A percentile compares a stretch with the other conserved stretches of the same genome.
phyloP scores from a whole-genome alignment of 1,140 invertebrate genomes.

The Drosophila miranda region DNA sequence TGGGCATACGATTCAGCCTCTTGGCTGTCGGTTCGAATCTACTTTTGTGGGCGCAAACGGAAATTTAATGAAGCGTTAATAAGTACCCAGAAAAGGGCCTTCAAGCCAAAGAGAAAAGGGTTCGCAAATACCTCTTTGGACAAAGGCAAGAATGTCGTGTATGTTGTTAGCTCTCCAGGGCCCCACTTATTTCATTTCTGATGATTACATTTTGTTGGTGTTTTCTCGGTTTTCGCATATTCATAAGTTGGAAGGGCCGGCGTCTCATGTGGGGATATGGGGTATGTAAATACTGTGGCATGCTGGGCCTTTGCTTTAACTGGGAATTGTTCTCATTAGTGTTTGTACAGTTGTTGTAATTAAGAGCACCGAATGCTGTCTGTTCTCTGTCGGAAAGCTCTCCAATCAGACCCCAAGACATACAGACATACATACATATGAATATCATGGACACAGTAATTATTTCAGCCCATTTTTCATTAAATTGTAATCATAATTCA shows the following conservation, averaged over 20 bases:
- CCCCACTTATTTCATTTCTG: neutral
- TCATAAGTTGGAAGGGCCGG: constrained; percentile 30
- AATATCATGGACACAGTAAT: constrained; percentile 44
- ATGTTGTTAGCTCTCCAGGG: constrained; percentile 11
- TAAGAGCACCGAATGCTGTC: constrained; percentile 50
- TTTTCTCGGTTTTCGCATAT: constrained; percentile 50
- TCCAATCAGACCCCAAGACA: constrained; percentile 29
- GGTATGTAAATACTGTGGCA: constrained; percentile 36
- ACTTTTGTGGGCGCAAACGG: constrained; percentile 62
- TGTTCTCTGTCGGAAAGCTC: constrained; percentile 37
- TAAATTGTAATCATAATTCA: constrained; percentile 78
- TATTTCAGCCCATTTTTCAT: constrained; percentile 67
- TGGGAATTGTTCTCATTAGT: constrained; percentile 50
- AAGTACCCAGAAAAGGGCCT: constrained; percentile 53
- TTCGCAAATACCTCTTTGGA: constrained; percentile 52
- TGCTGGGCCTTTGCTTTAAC: constrained; percentile 19
- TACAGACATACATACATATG: constrained; percentile 39
- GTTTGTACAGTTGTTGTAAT: constrained; percentile 60
- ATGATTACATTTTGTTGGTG: constrained; percentile 4
- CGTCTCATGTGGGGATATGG: constrained; percentile 15
- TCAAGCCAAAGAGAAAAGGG: constrained; percentile 41
- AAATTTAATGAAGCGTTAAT: constrained; percentile 76
- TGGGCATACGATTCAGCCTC: constrained; percentile 4
- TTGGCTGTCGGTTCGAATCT: constrained; percentile 58
- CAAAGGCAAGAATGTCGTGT: constrained; percentile 46